Percentiles rank a stretch among this genome's conserved stretches.
Evolutionary conservation across 2,113 vertebrate genomes (phyloP).

Genomic region (Alethe castanea): DNA sequence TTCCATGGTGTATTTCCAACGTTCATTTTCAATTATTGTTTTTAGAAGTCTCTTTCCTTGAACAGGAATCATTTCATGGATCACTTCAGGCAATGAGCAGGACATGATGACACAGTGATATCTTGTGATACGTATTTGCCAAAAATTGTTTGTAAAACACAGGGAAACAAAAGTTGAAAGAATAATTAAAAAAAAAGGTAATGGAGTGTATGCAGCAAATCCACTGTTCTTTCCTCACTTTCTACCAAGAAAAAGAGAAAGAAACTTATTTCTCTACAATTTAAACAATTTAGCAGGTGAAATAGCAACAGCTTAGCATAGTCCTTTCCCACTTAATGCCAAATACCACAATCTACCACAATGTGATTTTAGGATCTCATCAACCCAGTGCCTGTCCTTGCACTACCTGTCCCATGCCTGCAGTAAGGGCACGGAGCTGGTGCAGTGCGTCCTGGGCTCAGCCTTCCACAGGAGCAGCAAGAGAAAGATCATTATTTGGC

Average conservation of each 20-base stretch:
- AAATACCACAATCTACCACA: not conserved
- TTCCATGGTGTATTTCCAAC: not conserved
- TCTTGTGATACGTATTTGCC: not conserved
- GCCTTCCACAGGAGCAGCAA: not conserved
- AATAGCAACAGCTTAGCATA: not conserved
- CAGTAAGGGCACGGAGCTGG: accelerated
- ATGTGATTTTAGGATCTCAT: not conserved
- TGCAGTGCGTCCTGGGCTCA: accelerated
- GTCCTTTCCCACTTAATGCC: not conserved
- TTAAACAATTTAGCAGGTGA: not conserved
- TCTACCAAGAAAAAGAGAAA: not conserved
- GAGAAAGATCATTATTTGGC: not conserved
- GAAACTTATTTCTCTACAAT: not conserved
- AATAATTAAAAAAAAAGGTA: not conserved
- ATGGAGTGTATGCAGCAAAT: not conserved
- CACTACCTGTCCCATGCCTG: accelerated
- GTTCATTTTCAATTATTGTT: not conserved
- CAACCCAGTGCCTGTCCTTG: accelerated
- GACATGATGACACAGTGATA: not conserved
- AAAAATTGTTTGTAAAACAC: not conserved
- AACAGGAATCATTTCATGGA: not conserved
- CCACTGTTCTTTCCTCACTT: not conserved
- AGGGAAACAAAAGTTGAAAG: not conserved
- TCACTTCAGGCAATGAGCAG: not conserved
- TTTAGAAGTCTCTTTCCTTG: not conserved